Evolutionary conservation across 2,113 vertebrate genomes (phyloP).

Genomic region (Heterocephalus glaber): DNA sequence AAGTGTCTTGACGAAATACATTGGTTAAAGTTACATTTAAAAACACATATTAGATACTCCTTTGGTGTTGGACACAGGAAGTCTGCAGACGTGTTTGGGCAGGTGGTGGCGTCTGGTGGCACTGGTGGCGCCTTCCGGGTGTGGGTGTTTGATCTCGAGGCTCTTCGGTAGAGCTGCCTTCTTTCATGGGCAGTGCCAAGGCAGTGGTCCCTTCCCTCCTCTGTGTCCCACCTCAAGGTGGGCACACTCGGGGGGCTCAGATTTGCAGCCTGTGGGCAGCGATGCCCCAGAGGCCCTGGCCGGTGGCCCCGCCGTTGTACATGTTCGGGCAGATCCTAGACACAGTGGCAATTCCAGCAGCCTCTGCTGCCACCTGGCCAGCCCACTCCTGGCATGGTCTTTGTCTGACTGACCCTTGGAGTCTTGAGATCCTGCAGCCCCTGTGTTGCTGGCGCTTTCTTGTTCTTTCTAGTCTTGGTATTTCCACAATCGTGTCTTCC

Average conservation of each 20-base stretch:
- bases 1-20: not conserved
- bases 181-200: not conserved
- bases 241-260: too few species aligned
- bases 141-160: accelerated
- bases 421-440: not conserved
- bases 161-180: not conserved
- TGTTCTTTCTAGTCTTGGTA: not conserved
- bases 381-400: too few species aligned
- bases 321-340: not conserved
- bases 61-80: not conserved
- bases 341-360: accelerated
- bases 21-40: not conserved
- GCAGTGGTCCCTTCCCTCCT: not conserved
- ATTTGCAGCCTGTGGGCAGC: not conserved
- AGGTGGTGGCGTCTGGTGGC: not conserved
- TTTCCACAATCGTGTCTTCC: too few species aligned
- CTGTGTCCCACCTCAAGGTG: not conserved
- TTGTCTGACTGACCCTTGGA: not conserved
- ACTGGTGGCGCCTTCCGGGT: not conserved
- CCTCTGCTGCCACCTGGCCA: not conserved
- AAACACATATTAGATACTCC: too few species aligned
- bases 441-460: too few species aligned
- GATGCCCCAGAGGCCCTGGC: not conserved
- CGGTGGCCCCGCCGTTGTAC: not conserved
- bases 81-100: not conserved